A percentile compares a stretch with the other conserved stretches of the same genome.
Conservation (phyloP, 2,888 invertebrate species). For the Plutella xylostella region DNA sequence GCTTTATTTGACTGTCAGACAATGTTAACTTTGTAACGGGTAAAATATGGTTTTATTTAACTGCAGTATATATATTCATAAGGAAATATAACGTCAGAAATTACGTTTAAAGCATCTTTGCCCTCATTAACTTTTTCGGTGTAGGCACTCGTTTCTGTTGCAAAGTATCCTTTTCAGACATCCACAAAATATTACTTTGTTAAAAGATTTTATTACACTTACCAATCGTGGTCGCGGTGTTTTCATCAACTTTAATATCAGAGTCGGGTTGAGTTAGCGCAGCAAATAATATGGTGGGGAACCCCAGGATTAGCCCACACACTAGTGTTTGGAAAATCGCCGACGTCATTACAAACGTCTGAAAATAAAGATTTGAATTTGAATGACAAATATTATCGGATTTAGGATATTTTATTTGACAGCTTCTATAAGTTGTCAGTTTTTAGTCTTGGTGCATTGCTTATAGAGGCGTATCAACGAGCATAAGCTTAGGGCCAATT, state of each 20-base stretch:
- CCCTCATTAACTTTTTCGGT: background rate
- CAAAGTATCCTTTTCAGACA: background rate
- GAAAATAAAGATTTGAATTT: background rate
- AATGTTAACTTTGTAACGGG: background rate
- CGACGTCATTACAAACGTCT: background rate
- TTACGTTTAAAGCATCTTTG: too few species aligned
- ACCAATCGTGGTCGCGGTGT: background rate
- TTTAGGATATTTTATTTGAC: too few species aligned
- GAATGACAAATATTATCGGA: background rate
- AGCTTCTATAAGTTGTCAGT: too few species aligned
- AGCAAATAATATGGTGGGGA: background rate
- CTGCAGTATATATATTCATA: background rate
- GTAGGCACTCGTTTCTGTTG: background rate
- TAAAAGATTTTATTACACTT: background rate
- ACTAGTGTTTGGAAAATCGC: background rate
- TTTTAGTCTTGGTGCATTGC: too few species aligned
- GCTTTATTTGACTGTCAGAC: too few species aligned
- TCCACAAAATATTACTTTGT: background rate
- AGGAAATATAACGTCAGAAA: background rate
- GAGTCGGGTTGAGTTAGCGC: background rate
- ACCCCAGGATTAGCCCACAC: background rate
- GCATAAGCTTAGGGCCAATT: too few species aligned
- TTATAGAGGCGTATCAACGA: too few species aligned
- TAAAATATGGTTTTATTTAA: background rate
- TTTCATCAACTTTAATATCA: background rate